Conservation (phyloP, 2,797 vertebrate genomes). For the Momotus momota region DNA sequence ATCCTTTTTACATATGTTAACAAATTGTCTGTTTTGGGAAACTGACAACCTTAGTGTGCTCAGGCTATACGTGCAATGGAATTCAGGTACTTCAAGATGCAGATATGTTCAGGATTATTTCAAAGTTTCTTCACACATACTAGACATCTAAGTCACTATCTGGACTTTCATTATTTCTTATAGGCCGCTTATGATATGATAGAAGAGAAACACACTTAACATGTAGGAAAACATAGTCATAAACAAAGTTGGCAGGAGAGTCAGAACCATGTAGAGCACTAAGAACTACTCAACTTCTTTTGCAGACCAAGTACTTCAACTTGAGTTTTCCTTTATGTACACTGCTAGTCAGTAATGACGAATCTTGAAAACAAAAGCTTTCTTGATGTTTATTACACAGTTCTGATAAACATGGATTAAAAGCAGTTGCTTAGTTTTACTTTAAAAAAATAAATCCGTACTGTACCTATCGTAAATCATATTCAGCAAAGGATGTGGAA, state of each 20-base stretch:
- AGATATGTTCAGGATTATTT: background rate
- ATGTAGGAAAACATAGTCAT: background rate
- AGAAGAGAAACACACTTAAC: background rate
- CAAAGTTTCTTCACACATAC: background rate
- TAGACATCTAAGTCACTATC: background rate
- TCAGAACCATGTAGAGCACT: background rate
- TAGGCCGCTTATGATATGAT: background rate
- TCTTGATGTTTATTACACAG: background rate
- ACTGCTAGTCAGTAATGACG: background rate
- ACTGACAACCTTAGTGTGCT: background rate
- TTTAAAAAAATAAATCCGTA: conserved; percentile 3
- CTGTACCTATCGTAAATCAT: conserved; percentile 86
- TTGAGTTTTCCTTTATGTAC: background rate
- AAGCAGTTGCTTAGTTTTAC: background rate
- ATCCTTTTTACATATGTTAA: background rate
- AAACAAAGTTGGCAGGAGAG: background rate
- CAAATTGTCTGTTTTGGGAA: background rate
- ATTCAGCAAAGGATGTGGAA: conserved; percentile 77
- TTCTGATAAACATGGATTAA: background rate
- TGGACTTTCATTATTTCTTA: background rate
- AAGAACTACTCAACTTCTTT: background rate
- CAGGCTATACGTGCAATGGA: background rate
- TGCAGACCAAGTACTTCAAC: background rate
- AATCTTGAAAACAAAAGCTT: background rate
- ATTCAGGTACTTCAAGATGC: background rate